Evolutionary conservation across 2,797 vertebrate species (phyloP), one percentile per base, ranked within the genome.

Genomic region (Sebastes matsubarae): DNA sequence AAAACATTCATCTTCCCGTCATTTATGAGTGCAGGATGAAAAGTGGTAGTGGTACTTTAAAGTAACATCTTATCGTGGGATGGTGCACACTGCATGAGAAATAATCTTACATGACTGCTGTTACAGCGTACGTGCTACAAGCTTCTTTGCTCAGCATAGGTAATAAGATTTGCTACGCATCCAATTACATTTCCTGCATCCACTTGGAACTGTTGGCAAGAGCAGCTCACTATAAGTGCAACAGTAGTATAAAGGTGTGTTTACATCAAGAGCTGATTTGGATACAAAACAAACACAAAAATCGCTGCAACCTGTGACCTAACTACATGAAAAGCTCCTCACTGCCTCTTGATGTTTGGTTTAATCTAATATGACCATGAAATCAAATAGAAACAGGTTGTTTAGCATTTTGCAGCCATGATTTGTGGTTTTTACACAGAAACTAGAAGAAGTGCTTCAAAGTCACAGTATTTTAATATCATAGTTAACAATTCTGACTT

Each of bases 121-220:
- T 2, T 50, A 79, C 6, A 22, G 42, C 2, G 2, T 8, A 27
- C 36, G 46, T 46, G 24, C 42, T n/a, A 22, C 60, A 18, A 76
- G 42, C n/a, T 38, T 60, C 38, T 72, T 72, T 67, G 54, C 42
- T 72, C 42, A 18, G 58, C 38, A 34, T 2, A 29, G 12, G 27
- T 73, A 75, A 86, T 36, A 30, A 22, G 24, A 80, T 88, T 82
- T 72, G 20, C 24, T n/a, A 7, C 57, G 50, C 42, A 61, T 77
- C 36, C 68, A 83, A 77, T 84, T 83, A 66, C 52, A 70, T 67
- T 69, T 57, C 8, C 66, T 69, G 58, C 46, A 55, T 69, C 73
- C 13, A 34, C 64, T 58, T 65, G 54, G 64, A 32, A 9, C 5
- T 2, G 46, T 77, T 38, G 42, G 52, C 32, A 3, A 32, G 50